Evolutionary conservation across 2,888 invertebrate species (phyloP).

Genomic region (Abrostola triplasia): DNA sequence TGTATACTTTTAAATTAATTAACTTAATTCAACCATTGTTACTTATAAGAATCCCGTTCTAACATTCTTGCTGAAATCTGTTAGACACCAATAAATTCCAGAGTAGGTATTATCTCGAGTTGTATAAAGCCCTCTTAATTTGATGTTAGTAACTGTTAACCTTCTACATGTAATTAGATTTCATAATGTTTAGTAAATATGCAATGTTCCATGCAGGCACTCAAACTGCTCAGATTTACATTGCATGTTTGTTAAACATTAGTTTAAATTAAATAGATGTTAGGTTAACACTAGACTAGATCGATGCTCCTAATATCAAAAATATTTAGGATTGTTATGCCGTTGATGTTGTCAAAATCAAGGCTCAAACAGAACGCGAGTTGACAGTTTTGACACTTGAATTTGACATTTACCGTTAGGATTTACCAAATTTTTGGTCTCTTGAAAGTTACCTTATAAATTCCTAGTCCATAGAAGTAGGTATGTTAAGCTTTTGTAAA

Average conservation of each 20-base stretch:
- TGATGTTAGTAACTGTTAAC: slow-evolving; percentile 39
- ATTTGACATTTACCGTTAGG: slow-evolving; percentile 43
- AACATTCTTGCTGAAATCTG: slow-evolving; percentile 19
- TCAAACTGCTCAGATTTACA: slow-evolving; percentile 41
- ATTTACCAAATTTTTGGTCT: slow-evolving; percentile 64
- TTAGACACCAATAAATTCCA: slow-evolving; percentile 16
- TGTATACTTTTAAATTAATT: slow-evolving; percentile 47
- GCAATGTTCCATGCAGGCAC: slow-evolving; percentile 38
- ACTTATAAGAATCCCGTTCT: slow-evolving; percentile 12
- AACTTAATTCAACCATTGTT: slow-evolving; percentile 26
- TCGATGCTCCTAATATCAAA: slow-evolving; percentile 47
- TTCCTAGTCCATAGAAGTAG: slow-evolving; percentile 81
- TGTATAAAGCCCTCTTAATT: slow-evolving; percentile 41
- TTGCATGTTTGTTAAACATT: slow-evolving; percentile 32
- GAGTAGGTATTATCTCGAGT: slow-evolving; percentile 23
- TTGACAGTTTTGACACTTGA: slow-evolving; percentile 25
- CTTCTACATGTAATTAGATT: slow-evolving; percentile 26
- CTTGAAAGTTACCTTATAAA: slow-evolving; percentile 78
- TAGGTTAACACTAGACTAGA: slow-evolving; percentile 51
- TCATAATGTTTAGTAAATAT: slow-evolving; percentile 27
- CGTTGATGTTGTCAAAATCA: slow-evolving; percentile 32
- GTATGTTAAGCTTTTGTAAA: slow-evolving; percentile 78
- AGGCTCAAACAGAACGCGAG: slow-evolving; percentile 34
- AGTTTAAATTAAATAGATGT: slow-evolving; percentile 26
- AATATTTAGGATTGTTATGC: slow-evolving; percentile 35